Conservation (phyloP, 1,140 invertebrate genomes). For the Procambarus clarkii region DNA sequence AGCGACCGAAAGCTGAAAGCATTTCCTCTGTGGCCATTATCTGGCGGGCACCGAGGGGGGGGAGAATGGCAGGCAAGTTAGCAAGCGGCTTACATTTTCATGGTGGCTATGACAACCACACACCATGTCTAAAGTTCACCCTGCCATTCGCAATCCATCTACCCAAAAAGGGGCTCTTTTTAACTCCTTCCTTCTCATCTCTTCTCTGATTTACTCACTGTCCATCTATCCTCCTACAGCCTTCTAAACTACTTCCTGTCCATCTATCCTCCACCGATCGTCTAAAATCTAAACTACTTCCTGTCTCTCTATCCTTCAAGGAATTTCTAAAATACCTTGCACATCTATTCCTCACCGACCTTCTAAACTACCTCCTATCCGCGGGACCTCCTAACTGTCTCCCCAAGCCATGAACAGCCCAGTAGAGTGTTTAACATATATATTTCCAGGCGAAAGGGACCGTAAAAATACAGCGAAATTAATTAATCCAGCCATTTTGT, state of each 20-base stretch:
- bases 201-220: too few relatives aligned
- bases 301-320: too few relatives aligned
- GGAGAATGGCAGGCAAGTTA: constrained; percentile 28
- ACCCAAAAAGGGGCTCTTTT: too few relatives aligned
- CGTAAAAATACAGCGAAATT: constrained; percentile 20
- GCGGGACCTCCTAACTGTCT: neutral
- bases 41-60: neutral
- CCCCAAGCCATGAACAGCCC: neutral
- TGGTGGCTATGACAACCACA: neutral
- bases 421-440: neutral
- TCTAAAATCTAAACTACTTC: too few relatives aligned
- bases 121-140: neutral
- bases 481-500: constrained; percentile 57
- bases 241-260: too few relatives aligned
- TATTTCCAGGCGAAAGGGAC: neutral
- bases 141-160: too few relatives aligned
- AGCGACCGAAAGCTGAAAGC: neutral
- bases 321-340: too few relatives aligned
- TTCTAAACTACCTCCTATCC: too few relatives aligned
- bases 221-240: neutral
- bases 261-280: too few relatives aligned
- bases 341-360: neutral
- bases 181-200: too few relatives aligned
- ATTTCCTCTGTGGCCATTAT: neutral
- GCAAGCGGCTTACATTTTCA: constrained; percentile 33